Base-by-base conservation (phyloP, 1,140 invertebrate genomes). In the Cydia fagiglandana region DNA sequence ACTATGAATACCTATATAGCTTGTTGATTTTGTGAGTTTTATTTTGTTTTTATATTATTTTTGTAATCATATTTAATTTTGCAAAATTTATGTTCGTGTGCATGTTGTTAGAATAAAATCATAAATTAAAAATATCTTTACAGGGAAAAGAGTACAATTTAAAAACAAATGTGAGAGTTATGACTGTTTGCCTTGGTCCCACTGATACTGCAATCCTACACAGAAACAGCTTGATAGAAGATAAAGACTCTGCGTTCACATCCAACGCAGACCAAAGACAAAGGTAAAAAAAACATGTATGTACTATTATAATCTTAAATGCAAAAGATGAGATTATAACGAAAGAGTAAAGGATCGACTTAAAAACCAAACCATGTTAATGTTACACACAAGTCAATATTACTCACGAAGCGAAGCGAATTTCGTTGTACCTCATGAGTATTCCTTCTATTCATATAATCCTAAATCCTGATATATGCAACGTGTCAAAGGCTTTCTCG, bases 141-240 rank as follows among this genome's bases (percentile, higher is more conserved):
- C 84, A 93, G 93, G 76, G 85, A 17, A 81, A 88, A 17, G 84
- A 83, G 73, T 77, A 82, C 56, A 89, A 83, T 78, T 66, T 80
- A 38, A 86, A 83, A 30, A 88, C 86, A 15, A 83, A 91, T 73
- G 93, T 94, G 5, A 85, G 91, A 1, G 86, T 94, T 64, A 77
- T 94, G 34, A 89, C 88, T 9, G 86, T 94, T 4, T 94, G 93
- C 77, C 88, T 93, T 4, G 93, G 93, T 0, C 86, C 90, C 6
- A 94, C 93, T 1, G 91, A 93, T 79, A 94, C 94, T 0, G 89
- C 86, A 2, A 81, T 91, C 15, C 75, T 91, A 20, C 82, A 89
- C 66, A 86, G 84, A 78, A 82, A 73, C 12, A 84, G 83, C 76
- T 83, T 80, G 64, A 79, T 84, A 50, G 84, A 86, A 66, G 78